A percentile compares a stretch with the other conserved stretches of the same genome.
phyloP scores from a whole-genome alignment of 2,797 vertebrate genomes.

The Lates japonicus region DNA sequence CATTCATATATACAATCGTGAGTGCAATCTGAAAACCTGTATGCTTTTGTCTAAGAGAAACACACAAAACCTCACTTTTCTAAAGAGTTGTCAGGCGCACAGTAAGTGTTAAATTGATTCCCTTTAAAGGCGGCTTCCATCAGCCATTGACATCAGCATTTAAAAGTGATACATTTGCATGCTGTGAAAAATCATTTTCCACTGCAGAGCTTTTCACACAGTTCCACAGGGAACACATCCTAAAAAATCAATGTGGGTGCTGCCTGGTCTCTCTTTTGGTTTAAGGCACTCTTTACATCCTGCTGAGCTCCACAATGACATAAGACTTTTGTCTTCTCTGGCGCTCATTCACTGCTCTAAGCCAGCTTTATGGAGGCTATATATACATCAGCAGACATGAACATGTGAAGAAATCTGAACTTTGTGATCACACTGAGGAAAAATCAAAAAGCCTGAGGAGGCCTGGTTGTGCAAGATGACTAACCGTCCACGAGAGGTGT shows the following conservation, averaged over 20 bases:
- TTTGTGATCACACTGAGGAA: slow-evolving; percentile 32
- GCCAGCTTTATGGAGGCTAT: not conserved
- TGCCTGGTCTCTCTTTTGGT: slow-evolving; percentile 19
- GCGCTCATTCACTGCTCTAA: slow-evolving; percentile 26
- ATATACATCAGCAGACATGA: slow-evolving; percentile 10
- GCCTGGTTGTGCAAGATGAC: slow-evolving; percentile 58
- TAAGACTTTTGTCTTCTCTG: slow-evolving; percentile 37
- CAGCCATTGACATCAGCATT: slow-evolving; percentile 40
- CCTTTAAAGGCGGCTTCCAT: slow-evolving; percentile 15
- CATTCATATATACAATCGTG: not conserved
- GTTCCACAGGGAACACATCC: slow-evolving; percentile 36
- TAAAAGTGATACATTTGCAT: slow-evolving; percentile 45
- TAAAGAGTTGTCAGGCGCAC: slow-evolving; percentile 33
- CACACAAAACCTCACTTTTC: slow-evolving; percentile 19
- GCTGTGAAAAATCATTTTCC: slow-evolving; percentile 70
- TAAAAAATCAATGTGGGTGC: slow-evolving; percentile 32
- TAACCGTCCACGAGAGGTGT: slow-evolving; percentile 95
- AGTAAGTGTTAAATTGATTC: slow-evolving; percentile 40
- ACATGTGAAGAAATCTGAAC: slow-evolving; percentile 30
- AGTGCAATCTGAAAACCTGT: not conserved
- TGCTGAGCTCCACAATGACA: slow-evolving; percentile 41
- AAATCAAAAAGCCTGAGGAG: slow-evolving; percentile 21
- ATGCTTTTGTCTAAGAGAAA: slow-evolving; percentile 16
- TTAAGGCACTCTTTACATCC: slow-evolving; percentile 47
- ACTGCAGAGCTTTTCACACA: slow-evolving; percentile 56